Evolutionary conservation across 2,113 vertebrate genomes (phyloP), one percentile per base, ranked within the genome.

Genomic region (Hippolais icterina): DNA sequence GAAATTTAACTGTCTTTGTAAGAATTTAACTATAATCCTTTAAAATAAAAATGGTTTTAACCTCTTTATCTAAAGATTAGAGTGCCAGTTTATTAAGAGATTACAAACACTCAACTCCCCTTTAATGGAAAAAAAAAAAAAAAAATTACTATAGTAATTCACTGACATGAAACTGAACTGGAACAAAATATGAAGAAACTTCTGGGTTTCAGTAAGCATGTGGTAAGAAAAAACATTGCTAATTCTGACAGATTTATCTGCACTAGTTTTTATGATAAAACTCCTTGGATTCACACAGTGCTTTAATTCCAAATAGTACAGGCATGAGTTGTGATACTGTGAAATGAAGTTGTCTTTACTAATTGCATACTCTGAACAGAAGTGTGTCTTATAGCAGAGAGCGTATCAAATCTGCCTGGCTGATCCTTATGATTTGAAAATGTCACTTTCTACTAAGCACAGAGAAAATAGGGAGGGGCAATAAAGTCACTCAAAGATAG

Each of bases 381-480:
- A 92, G 59, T 79, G 60, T 89, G 86, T 95, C 89, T 92, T 88
- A 91, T 8, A 87, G 71, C 94, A 98, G 94, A 98, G 97, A 98
- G 97, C 86, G 33, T 98, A 98, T 98, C 97, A 98, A 98, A 98
- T 98, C 98, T 97, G 97, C 97, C 96, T 96, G 79, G 81, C 92
- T 97, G 97, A 98, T 96, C 59, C 94, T 97, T 97, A 96, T 92
- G 96, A 98, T 97, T 97, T 96, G 71, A 66, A 97, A 97, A 95
- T 94, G 92, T 93, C 77, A 96, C 92, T 95, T 95, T 96, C 78
- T 84, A 87, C 77, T 94, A 96, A 96, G 42, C 76, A 94, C 35
- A 96, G 68, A 95, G 69, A 83, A 96, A 94, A 95, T 3, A 87
- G 87, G 77, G 65, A 95, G 92, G 93, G 53, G 61, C 70, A 90